Conservation (phyloP, 2,797 vertebrate species). For the Microtus agrestis region DNA sequence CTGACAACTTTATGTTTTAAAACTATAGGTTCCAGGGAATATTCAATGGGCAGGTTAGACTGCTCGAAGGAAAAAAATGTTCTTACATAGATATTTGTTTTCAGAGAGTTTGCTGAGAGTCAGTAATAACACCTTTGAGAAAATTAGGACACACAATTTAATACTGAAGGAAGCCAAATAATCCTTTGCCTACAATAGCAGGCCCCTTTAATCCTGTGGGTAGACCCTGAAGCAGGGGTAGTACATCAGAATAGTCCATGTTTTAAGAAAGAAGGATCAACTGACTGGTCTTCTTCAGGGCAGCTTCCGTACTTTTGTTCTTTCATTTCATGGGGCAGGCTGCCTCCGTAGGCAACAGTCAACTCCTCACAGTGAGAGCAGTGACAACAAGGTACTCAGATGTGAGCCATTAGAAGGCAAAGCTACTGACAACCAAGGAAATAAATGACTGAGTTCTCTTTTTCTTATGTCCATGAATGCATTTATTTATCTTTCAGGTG, state of each 20-base stretch:
- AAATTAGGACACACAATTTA: not conserved
- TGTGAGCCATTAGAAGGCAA: not conserved
- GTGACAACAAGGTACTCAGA: not conserved
- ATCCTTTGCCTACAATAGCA: not conserved
- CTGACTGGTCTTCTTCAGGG: not conserved
- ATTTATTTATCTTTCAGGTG: not conserved
- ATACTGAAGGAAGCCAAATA: not conserved
- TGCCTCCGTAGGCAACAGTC: not conserved
- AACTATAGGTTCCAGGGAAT: not conserved
- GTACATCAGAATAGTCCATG: not conserved
- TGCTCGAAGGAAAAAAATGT: not conserved
- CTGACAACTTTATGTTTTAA: not conserved
- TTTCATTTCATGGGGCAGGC: not conserved
- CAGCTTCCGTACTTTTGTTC: not conserved
- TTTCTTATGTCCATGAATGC: not conserved
- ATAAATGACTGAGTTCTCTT: not conserved
- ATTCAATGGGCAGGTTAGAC: not conserved
- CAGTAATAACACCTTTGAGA: not conserved
- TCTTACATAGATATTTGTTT: not conserved
- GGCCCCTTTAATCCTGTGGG: not conserved
- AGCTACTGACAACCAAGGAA: not conserved
- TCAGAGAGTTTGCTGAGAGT: not conserved
- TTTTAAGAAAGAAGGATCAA: not conserved
- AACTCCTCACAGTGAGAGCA: not conserved
- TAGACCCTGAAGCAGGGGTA: not conserved